Evolutionary conservation across 2,888 invertebrate genomes (phyloP).

Genomic region (Eupithecia tripunctaria): DNA sequence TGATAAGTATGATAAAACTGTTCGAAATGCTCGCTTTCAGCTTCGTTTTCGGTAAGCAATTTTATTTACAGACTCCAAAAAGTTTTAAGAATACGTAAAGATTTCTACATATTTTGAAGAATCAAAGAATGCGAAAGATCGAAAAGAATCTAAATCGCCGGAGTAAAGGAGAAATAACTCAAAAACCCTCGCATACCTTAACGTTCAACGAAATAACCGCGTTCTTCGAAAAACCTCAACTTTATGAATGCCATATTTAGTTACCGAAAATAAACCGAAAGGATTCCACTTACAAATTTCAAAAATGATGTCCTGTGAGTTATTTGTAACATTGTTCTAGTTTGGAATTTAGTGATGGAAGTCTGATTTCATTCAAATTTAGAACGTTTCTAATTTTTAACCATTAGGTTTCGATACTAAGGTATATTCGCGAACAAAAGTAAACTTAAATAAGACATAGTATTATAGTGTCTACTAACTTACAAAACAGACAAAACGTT

Average conservation of each 20-base stretch:
- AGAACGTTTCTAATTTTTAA: conserved; percentile 1
- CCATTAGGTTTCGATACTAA: not conserved
- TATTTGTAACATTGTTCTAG: conserved; percentile 17
- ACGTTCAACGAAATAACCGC: conserved; percentile 21
- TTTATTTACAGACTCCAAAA: not conserved
- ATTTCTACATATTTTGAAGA: not conserved
- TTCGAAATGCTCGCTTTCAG: not conserved
- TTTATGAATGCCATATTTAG: conserved; percentile 39
- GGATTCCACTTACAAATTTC: conserved; percentile 21
- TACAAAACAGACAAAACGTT: not conserved
- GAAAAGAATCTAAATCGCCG: not conserved
- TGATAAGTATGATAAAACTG: not conserved
- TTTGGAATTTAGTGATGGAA: not conserved
- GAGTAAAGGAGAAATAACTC: conserved; percentile 16
- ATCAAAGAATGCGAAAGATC: conserved; percentile 8
- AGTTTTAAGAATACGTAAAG: not conserved
- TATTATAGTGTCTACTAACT: not conserved
- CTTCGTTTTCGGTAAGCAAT: not conserved
- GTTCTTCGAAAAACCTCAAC: conserved; percentile 35
- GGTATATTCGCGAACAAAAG: not conserved
- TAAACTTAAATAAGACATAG: not conserved
- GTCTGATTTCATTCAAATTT: not conserved
- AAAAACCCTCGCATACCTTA: conserved; percentile 19
- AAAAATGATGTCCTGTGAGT: conserved; percentile 26
- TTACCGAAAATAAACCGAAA: conserved; percentile 30